Base-by-base conservation (phyloP, 37 sponge, comb jelly and placozoan genomes). In the Dysidea cf. avara region DNA sequence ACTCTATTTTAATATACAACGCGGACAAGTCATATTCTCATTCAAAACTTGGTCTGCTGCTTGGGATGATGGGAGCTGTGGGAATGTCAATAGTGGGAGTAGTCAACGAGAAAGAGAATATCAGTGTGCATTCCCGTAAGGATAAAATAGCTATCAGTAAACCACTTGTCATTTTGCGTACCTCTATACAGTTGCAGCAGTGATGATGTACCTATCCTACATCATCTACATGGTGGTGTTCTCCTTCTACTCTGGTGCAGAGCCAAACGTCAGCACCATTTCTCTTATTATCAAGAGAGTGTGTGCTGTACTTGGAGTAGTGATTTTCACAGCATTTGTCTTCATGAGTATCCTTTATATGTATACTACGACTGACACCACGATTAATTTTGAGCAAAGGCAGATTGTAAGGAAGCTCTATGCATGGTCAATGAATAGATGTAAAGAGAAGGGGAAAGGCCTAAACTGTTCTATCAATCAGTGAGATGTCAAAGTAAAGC, bases 31-130 rank as follows among this genome's bases (percentile, higher is more conserved):
- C 33, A 54, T 86, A 62, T 66, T 80, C 81, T 18, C 22, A 38
- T 39, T 60, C 52, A 71, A 79, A 64, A 59, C 0, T 80, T 14
- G 51, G 71, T 14, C 67, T 84, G 31, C 26, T 60, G 2, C 53
- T 79, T 13, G 81, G 85, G 1, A 18, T 76, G 21, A 20, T 80
- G 63, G 72, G 78, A 22, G 24, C 71, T 2, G 38, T 81, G 46
- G 55, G 82, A 14, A 68, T 85, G 39, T 66, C 64, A 16, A 32
- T 81, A 2, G 81, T 85, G 2, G 78, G 69, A 36, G 91, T 81
- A 22, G 91, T 90, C 37, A 90, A 90, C 38, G 91, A 81, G 57
- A 36, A 64, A 2, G 91, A 92, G 53, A 30, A 80, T 68, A 43
- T 30, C 36, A 1, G 50, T 21, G 72, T 92, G 21, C 93, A 92